Evolutionary conservation across 2,888 invertebrate species (phyloP).

Genomic region (Drosophila heteroneura): DNA sequence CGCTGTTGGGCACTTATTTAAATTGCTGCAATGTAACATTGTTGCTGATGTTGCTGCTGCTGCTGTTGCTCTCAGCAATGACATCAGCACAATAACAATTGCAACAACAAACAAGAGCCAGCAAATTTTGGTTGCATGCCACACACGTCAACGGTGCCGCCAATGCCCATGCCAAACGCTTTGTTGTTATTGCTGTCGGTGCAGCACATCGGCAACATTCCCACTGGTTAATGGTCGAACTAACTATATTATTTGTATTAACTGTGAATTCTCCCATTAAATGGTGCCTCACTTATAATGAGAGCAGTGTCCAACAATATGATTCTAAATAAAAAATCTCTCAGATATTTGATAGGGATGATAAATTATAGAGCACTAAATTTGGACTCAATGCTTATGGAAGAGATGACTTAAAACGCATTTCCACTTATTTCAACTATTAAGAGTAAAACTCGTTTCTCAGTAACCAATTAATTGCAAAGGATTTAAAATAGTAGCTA

Average conservation of each 20-base stretch:
- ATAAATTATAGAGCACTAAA: not conserved
- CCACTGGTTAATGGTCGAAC: not conserved
- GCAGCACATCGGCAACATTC: conserved; percentile 25
- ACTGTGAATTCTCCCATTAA: too few relatives aligned
- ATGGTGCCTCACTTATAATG: not conserved
- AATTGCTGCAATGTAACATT: conserved; percentile 63
- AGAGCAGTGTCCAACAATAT: not conserved
- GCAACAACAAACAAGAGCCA: conserved; percentile 40
- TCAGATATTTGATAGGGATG: not conserved
- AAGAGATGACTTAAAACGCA: not conserved
- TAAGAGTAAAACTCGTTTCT: not conserved
- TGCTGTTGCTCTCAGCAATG: conserved; percentile 36
- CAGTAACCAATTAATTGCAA: not conserved
- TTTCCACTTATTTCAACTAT: not conserved
- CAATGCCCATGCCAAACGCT: conserved; percentile 14
- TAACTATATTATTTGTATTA: not conserved
- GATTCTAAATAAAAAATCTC: not conserved
- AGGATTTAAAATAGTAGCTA: not conserved
- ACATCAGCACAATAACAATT: conserved; percentile 25
- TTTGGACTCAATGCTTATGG: not conserved
- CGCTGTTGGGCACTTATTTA: conserved; percentile 72
- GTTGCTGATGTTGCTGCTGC: conserved; percentile 27
- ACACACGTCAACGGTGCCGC: conserved; percentile 62
- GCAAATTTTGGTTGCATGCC: conserved; percentile 73
- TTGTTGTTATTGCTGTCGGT: conserved; percentile 14